Conservation (phyloP, 2,113 vertebrate species). For the Paralichthys olivaceus region DNA sequence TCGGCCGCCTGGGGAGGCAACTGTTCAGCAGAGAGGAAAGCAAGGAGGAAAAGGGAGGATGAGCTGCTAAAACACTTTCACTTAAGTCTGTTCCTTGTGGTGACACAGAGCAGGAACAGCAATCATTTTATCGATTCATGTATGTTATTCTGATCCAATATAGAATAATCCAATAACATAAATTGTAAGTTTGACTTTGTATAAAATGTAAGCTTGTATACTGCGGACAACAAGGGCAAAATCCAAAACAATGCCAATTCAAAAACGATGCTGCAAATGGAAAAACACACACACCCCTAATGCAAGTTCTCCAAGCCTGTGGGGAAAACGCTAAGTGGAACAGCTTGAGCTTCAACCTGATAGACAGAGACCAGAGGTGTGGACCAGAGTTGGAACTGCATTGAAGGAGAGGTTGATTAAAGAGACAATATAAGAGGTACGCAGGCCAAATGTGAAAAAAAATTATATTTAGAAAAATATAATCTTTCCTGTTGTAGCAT, state of each 20-base stretch:
- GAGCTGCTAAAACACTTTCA: slow-evolving; percentile 21
- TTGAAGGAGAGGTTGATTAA: too few species aligned
- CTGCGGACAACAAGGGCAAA: not conserved
- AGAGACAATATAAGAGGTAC: too few species aligned
- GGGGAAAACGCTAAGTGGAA: too few species aligned
- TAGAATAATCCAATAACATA: not conserved
- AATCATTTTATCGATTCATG: not conserved
- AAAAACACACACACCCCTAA: not conserved
- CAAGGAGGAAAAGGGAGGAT: slow-evolving; percentile 9
- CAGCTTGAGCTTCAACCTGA: too few species aligned
- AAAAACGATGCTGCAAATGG: not conserved
- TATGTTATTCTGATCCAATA: not conserved
- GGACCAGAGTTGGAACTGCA: too few species aligned
- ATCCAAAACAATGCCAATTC: not conserved
- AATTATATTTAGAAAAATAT: too few species aligned
- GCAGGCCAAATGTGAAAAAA: too few species aligned
- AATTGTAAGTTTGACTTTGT: not conserved
- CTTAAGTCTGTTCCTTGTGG: not conserved
- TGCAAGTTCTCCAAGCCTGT: too few species aligned
- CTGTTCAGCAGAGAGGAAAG: slow-evolving; percentile 24
- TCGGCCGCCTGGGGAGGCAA: slow-evolving; percentile 47
- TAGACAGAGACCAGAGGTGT: too few species aligned
- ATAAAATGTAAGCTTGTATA: too few species aligned
- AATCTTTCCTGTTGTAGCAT: not conserved
- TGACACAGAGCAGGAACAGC: not conserved